These are phyloP conservation scores for Agriopis aurantiaria DNA, from an alignment of 2,888 invertebrate species.

Conservation along the genomic window DNA sequence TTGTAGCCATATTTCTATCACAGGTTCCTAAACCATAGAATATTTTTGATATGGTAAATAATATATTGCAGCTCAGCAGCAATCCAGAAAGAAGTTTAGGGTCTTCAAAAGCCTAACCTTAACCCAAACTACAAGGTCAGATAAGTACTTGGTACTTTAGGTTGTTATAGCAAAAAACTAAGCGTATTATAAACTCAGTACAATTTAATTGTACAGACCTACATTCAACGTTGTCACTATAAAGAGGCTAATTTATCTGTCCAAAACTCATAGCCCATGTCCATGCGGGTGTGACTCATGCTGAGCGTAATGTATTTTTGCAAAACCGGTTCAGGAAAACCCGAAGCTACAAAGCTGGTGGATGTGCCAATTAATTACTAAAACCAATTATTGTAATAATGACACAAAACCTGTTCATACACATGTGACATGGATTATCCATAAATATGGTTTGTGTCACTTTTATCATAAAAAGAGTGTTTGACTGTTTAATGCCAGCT, in stretches of 20 bases:
- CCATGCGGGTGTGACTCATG: slow-evolving; percentile 59
- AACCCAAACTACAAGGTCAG: no score
- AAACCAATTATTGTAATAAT: slow-evolving; percentile 53
- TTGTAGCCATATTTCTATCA: no score
- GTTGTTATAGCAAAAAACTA: background rate
- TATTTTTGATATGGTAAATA: no score
- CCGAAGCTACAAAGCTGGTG: slow-evolving; percentile 44
- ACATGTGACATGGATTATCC: background rate
- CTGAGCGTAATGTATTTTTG: slow-evolving; percentile 55
- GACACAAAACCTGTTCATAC: slow-evolving; percentile 41
- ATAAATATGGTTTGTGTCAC: slow-evolving; percentile 23
- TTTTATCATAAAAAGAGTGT: slow-evolving; percentile 31
- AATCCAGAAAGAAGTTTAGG: no score
- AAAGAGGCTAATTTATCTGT: slow-evolving; percentile 54
- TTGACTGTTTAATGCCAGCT: slow-evolving; percentile 15
- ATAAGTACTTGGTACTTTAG: background rate
- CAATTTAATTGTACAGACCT: slow-evolving; percentile 29
- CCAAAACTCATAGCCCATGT: slow-evolving; percentile 52
- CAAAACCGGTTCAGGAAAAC: slow-evolving; percentile 58
- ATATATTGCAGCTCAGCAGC: no score
- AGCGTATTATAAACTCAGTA: slow-evolving; percentile 26
- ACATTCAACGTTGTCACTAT: slow-evolving; percentile 37
- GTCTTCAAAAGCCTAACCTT: no score
- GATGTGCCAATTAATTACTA: slow-evolving; percentile 55
- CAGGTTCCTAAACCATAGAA: no score